Conservation (phyloP, 2,797 vertebrate species). For the Sebastes elongatus region DNA sequence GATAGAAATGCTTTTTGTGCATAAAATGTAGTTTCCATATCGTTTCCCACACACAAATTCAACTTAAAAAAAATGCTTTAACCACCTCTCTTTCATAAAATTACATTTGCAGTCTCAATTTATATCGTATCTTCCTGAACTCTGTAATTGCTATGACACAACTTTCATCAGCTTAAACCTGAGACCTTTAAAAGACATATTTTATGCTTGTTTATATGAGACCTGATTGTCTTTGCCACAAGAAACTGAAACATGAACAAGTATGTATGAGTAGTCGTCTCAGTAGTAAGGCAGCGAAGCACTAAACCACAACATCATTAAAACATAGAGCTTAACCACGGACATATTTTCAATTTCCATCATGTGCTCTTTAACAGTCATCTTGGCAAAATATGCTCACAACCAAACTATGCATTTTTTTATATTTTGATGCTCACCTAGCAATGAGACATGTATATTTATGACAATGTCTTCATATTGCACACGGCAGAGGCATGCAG, state of each 20-base stretch:
- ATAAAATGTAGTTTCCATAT: too few species aligned
- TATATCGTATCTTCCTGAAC: background rate
- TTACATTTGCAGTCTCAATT: background rate
- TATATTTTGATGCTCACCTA: background rate
- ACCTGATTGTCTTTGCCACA: background rate
- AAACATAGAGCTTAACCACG: background rate
- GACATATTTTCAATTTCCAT: background rate
- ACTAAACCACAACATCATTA: background rate
- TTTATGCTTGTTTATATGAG: background rate
- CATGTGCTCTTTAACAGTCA: background rate
- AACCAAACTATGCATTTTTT: background rate
- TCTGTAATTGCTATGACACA: background rate
- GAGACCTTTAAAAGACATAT: background rate
- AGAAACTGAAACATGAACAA: background rate
- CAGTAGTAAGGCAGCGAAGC: background rate
- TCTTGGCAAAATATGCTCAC: background rate
- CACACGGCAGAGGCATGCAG: background rate
- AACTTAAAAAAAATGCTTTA: too few species aligned
- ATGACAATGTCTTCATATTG: background rate
- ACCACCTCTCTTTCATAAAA: background rate
- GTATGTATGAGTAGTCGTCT: background rate
- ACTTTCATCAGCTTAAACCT: background rate
- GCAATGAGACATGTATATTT: background rate
- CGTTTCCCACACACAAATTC: too few species aligned
- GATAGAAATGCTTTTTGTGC: too few species aligned